Percentiles rank a stretch among this genome's conserved stretches.
Conservation (phyloP, 2,797 vertebrate species). For the Syngnathus acus region DNA sequence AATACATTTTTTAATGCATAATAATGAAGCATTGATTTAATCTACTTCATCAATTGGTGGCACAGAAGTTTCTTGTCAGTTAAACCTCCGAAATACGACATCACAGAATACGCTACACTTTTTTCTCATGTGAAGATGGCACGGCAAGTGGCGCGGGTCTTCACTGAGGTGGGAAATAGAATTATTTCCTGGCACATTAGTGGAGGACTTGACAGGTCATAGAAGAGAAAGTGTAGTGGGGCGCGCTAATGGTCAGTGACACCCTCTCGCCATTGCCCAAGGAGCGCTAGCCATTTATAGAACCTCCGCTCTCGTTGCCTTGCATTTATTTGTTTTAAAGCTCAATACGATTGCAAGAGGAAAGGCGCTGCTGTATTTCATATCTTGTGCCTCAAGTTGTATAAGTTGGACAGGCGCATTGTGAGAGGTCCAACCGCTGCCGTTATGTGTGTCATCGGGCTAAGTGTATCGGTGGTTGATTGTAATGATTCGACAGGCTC, state of each 20-base stretch:
- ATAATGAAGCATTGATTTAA: too few relatives aligned
- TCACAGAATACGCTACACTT: neutral
- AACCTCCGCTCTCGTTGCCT: constrained; percentile 9
- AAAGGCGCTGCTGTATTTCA: constrained; percentile 40
- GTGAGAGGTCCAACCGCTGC: too few relatives aligned
- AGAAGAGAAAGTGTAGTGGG: constrained; percentile 56
- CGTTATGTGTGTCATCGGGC: too few relatives aligned
- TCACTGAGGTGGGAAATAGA: constrained; percentile 45
- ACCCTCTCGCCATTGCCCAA: constrained; percentile 23
- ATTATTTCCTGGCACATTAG: constrained; percentile 63
- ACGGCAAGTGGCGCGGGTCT: constrained; percentile 46
- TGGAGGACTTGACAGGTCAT: constrained; percentile 56
- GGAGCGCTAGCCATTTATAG: constrained; percentile 48
- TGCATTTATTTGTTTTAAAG: neutral
- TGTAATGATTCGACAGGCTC: constrained; percentile 13
- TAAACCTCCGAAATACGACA: neutral
- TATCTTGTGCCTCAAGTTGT: too few relatives aligned
- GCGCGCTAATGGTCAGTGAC: constrained; percentile 63
- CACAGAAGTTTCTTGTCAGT: neutral
- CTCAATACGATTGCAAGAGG: constrained; percentile 22
- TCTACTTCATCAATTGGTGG: too few relatives aligned
- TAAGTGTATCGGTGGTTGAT: constrained; percentile 11
- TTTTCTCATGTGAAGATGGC: constrained; percentile 25
- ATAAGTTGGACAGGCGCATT: too few relatives aligned
- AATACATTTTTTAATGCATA: too few relatives aligned